Evolutionary conservation across 2,797 vertebrate genomes (phyloP).

Genomic region (Gorsachius magnificus): DNA sequence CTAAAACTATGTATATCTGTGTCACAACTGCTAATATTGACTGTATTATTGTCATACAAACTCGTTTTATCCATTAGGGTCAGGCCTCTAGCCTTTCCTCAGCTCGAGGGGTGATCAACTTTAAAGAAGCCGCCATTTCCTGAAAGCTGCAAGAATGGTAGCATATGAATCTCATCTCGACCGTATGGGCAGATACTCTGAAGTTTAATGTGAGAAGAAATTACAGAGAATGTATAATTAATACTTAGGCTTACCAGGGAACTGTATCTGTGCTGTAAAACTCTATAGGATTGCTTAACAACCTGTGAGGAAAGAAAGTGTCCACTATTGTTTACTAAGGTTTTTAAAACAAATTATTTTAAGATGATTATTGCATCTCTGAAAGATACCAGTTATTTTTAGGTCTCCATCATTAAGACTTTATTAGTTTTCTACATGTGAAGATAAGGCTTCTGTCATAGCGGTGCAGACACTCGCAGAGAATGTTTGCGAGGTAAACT

Average conservation of each 20-base stretch:
- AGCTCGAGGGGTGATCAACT: not conserved
- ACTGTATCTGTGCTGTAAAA: not conserved
- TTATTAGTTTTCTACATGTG: not conserved
- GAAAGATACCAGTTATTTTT: not conserved
- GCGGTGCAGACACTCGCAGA: not conserved
- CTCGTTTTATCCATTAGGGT: not conserved
- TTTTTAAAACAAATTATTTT: not conserved
- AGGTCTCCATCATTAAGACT: not conserved
- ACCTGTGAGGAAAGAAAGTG: not conserved
- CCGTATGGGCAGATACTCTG: not conserved
- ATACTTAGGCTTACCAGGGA: not conserved
- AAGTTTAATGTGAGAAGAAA: not conserved
- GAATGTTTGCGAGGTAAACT: not conserved
- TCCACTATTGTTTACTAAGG: not conserved
- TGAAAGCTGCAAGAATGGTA: not conserved
- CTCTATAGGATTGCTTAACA: not conserved
- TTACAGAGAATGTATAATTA: not conserved
- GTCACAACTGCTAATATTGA: not conserved
- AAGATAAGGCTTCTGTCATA: not conserved
- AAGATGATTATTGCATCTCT: not conserved
- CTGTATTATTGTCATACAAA: not conserved
- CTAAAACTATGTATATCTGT: not conserved
- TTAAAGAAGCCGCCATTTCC: not conserved
- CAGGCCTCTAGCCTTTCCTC: not conserved
- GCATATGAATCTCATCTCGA: not conserved